Conservation (phyloP, 2,113 vertebrate species). For the Sterrhoptilus dennistouni region DNA sequence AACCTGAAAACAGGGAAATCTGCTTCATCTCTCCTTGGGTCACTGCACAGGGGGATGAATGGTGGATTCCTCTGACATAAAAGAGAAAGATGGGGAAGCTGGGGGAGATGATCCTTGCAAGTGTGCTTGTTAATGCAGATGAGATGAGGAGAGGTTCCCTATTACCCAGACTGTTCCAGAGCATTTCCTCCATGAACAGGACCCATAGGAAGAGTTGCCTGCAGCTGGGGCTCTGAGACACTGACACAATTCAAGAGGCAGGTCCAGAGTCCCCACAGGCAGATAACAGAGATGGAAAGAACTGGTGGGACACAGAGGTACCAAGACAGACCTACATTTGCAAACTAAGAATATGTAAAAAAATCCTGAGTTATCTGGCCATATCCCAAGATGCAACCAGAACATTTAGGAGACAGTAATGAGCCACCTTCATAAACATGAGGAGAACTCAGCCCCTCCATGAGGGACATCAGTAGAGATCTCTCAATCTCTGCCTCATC, state of each 20-base stretch:
- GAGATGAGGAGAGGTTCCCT: neutral
- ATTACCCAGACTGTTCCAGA: neutral
- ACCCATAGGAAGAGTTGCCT: accelerated
- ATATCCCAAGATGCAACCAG: neutral
- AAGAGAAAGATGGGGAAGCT: neutral
- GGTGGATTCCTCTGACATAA: neutral
- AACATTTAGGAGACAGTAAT: neutral
- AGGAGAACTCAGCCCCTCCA: neutral
- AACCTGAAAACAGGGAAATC: neutral
- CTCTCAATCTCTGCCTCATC: neutral
- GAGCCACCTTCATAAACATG: neutral
- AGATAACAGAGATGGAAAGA: neutral
- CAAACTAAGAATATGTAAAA: neutral
- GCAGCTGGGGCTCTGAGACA: neutral
- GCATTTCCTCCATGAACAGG: neutral
- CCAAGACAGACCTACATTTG: accelerated
- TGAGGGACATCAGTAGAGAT: neutral
- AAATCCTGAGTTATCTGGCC: neutral
- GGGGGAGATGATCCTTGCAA: neutral
- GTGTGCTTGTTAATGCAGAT: neutral
- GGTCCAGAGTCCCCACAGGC: neutral
- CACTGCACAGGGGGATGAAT: neutral
- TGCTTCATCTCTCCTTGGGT: neutral
- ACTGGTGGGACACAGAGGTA: neutral
- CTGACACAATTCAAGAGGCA: neutral